Conservation (phyloP, 2,113 vertebrate species). For the Hippocampus zosterae region DNA sequence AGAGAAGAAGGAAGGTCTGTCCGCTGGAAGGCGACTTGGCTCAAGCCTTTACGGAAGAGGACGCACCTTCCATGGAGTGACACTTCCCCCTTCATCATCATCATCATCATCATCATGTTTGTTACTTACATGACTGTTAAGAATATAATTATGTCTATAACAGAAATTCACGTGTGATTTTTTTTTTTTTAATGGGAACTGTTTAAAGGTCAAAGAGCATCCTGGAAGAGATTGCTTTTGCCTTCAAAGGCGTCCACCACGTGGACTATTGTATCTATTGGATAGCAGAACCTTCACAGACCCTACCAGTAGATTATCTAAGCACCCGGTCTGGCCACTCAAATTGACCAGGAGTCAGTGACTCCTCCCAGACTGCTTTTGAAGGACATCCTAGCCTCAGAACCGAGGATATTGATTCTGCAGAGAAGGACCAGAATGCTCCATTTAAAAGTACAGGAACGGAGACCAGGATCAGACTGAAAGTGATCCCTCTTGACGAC, state of each 20-base stretch:
- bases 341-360: constrained; percentile 40
- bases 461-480: constrained; percentile 28
- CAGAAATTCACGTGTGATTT: neutral
- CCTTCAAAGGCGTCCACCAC: neutral
- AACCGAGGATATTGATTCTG: constrained; percentile 19
- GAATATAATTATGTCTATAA: neutral
- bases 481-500: constrained; percentile 10
- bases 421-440: constrained; percentile 41
- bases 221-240: neutral
- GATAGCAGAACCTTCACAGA: constrained; percentile 67
- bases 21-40: neutral
- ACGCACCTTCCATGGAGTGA: neutral
- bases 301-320: constrained; percentile 39
- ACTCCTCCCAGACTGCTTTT: constrained; percentile 69
- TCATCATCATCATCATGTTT: neutral
- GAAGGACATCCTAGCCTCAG: constrained; percentile 57
- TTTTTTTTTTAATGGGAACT: neutral
- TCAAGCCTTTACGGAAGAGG: neutral
- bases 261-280: constrained; percentile 17
- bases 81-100: neutral
- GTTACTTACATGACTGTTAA: neutral
- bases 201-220: neutral
- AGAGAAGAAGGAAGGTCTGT: neutral
- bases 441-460: constrained; percentile 38
- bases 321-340: constrained; percentile 59